These are phyloP conservation scores for Synanthedon vespiformis DNA, from an alignment of 2,888 invertebrate species.

Conservation along the genomic window DNA sequence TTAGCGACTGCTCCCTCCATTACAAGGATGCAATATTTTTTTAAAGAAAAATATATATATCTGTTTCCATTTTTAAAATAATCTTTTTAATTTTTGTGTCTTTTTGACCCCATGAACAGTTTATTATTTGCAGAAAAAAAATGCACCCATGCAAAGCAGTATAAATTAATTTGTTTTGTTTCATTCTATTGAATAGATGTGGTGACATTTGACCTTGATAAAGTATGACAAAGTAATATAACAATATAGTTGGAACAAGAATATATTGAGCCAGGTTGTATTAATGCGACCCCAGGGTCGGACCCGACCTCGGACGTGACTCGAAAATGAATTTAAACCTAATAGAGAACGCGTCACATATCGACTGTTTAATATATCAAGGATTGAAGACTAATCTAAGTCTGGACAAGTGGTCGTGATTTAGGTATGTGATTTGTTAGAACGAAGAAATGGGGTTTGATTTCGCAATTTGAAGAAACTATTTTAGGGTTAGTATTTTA, in stretches of 20 bases:
- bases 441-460: not conserved
- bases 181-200: not conserved
- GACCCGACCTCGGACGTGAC: not conserved
- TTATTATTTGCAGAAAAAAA: no score
- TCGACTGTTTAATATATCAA: not conserved
- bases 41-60: no score
- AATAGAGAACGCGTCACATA: not conserved
- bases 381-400: not conserved
- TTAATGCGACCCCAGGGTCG: not conserved
- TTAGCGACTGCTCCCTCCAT: no score
- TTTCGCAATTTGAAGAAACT: no score
- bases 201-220: not conserved
- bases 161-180: no score
- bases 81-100: no score
- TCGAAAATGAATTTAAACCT: not conserved
- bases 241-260: not conserved
- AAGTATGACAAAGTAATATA: not conserved
- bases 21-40: no score
- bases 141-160: no score
- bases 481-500: no score
- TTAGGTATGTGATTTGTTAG: not conserved
- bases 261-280: not conserved
- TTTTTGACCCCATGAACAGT: no score
- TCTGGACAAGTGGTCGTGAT: not conserved
- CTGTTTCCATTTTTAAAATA: no score